Conservation (phyloP, 2,888 invertebrate species). For the Ernsta delagoae region DNA sequence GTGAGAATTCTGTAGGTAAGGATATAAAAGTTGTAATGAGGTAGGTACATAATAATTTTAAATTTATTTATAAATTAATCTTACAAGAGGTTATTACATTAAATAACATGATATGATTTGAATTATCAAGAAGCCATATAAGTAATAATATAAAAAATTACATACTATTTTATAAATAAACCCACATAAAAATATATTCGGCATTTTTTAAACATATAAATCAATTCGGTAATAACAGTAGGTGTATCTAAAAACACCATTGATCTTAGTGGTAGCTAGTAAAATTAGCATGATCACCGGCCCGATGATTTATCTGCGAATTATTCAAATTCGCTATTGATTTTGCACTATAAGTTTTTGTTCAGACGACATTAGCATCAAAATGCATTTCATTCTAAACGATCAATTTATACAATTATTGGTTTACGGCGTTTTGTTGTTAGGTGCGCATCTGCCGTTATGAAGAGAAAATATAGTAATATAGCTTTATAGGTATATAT, state of each 20-base stretch:
- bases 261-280: conserved; percentile 51
- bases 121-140: too few species aligned
- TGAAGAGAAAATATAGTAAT: background rate
- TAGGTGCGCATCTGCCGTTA: conserved; percentile 46
- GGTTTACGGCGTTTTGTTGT: conserved; percentile 53
- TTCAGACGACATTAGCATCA: conserved; percentile 65
- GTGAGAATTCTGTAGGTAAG: background rate
- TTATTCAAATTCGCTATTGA: conserved; percentile 72
- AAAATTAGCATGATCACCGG: conserved; percentile 59
- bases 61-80: too few species aligned
- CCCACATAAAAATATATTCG: too few species aligned
- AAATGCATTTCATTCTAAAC: conserved; percentile 48
- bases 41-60: too few species aligned
- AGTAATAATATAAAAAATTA: too few species aligned
- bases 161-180: too few species aligned
- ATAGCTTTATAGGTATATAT: too few species aligned
- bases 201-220: too few species aligned
- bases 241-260: conserved; percentile 20
- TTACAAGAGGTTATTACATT: too few species aligned
- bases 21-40: too few species aligned
- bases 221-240: too few species aligned
- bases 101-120: too few species aligned
- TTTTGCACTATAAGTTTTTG: conserved; percentile 66
- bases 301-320: conserved; percentile 67
- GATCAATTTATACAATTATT: conserved; percentile 47